Percentiles rank a stretch among this genome's conserved stretches.
phyloP scores from a whole-genome alignment of 2,113 vertebrate genomes.

The Tringa solitaria region DNA sequence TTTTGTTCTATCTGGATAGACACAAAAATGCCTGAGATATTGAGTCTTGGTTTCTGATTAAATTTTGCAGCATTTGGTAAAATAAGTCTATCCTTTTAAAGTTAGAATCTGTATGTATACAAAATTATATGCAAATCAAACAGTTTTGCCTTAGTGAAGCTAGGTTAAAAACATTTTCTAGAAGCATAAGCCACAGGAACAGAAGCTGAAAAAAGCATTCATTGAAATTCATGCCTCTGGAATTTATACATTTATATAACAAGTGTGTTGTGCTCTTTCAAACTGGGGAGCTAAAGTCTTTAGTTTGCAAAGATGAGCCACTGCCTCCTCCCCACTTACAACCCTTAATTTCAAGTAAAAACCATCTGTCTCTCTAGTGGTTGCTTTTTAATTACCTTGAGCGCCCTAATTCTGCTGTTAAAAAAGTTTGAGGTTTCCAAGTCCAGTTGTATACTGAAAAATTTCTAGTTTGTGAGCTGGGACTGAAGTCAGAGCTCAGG shows the following conservation, averaged over 20 bases:
- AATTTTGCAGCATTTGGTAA: background rate
- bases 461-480: background rate
- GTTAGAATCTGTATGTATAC: background rate
- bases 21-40: background rate
- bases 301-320: background rate
- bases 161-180: background rate
- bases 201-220: conserved; percentile 9
- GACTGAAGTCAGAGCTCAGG: background rate
- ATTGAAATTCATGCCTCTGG: background rate
- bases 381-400: conserved; percentile 42
- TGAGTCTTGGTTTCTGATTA: background rate
- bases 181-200: background rate
- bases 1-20: background rate
- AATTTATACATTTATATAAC: conserved; percentile 3
- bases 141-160: background rate
- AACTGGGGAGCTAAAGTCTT: background rate
- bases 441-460: background rate
- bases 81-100: conserved; percentile 1
- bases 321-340: background rate
- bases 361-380: background rate
- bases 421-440: background rate
- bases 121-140: conserved; percentile 10
- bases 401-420: background rate
- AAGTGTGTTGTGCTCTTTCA: background rate
- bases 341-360: background rate